These are phyloP conservation scores for Ormyrus thymus DNA, from an alignment of 2,888 invertebrate genomes.

Conservation along the genomic window DNA sequence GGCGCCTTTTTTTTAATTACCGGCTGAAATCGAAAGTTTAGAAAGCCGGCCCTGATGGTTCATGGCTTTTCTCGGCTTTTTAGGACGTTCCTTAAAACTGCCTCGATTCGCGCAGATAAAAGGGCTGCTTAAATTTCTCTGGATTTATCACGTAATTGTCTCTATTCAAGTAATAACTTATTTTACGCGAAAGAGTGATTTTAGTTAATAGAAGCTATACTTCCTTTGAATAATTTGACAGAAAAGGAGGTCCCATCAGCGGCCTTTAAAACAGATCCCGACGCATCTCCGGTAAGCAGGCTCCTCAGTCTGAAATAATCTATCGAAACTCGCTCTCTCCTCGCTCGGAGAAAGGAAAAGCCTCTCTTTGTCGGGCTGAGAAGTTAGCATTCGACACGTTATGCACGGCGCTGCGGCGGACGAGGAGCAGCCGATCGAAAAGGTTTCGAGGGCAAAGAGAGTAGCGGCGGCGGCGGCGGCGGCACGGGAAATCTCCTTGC, in stretches of 20 bases:
- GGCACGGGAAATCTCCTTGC: constrained; percentile 26
- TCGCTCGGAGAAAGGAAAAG: constrained; percentile 32
- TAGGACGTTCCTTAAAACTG: not conserved
- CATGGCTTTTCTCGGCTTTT: not conserved
- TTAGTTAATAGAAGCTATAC: not conserved
- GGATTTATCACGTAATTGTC: not conserved
- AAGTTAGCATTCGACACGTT: constrained; percentile 45
- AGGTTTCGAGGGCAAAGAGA: constrained; percentile 66
- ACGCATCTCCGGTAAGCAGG: too few species aligned
- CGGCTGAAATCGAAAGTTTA: constrained; percentile 42
- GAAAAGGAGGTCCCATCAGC: too few species aligned
- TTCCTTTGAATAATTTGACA: too few species aligned
- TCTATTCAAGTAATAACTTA: constrained; percentile 1
- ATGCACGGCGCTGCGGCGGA: not conserved
- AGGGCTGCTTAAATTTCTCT: too few species aligned
- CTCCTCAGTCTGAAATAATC: not conserved
- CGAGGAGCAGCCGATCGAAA: constrained; percentile 54
- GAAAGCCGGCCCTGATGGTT: constrained; percentile 5
- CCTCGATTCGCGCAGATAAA: too few species aligned
- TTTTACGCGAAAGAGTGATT: not conserved
- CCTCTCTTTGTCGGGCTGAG: constrained; percentile 51
- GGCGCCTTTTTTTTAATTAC: too few species aligned
- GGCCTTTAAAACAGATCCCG: too few species aligned
- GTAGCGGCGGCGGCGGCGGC: constrained; percentile 10
- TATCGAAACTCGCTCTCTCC: constrained; percentile 17